Evolutionary conservation across 1,140 invertebrate species (phyloP).

Genomic region (Drosophila pachea): DNA sequence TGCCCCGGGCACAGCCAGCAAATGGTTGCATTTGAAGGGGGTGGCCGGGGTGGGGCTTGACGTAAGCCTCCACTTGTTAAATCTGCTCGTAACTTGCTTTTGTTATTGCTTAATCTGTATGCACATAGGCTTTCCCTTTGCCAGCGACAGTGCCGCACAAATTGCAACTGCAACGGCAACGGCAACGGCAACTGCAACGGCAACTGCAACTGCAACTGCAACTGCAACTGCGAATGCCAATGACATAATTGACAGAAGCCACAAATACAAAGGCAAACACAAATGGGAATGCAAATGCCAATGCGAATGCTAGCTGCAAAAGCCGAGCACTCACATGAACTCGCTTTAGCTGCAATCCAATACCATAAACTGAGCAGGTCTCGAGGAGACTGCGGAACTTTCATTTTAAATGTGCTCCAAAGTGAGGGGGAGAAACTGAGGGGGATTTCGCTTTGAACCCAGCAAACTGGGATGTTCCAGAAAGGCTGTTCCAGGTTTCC

Average conservation of each 20-base stretch:
- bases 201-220: neutral
- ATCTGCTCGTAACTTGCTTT: slow-evolving; percentile 49
- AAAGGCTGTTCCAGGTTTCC: no score
- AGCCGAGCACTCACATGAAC: no score
- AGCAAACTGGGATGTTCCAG: no score
- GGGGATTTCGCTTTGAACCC: no score
- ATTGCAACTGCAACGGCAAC: slow-evolving; percentile 1
- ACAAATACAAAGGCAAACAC: slow-evolving; percentile 27
- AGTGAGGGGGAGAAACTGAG: no score
- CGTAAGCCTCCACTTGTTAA: slow-evolving; percentile 36
- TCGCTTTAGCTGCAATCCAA: no score
- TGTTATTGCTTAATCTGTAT: slow-evolving; percentile 54
- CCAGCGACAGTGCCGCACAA: neutral
- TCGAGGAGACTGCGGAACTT: no score
- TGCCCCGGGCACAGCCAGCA: neutral
- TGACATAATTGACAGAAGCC: slow-evolving; percentile 41
- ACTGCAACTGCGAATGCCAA: slow-evolving; percentile 37
- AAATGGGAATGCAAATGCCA: neutral
- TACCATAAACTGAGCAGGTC: no score
- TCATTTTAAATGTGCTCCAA: no score
- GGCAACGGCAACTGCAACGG: neutral
- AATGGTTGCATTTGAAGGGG: neutral
- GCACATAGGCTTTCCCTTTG: slow-evolving; percentile 7
- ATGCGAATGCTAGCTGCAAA: neutral
- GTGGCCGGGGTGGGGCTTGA: slow-evolving; percentile 14